Evolutionary conservation across 2,888 invertebrate genomes (phyloP), one percentile per base, ranked within the genome.

Genomic region (Athetis lepigone): DNA sequence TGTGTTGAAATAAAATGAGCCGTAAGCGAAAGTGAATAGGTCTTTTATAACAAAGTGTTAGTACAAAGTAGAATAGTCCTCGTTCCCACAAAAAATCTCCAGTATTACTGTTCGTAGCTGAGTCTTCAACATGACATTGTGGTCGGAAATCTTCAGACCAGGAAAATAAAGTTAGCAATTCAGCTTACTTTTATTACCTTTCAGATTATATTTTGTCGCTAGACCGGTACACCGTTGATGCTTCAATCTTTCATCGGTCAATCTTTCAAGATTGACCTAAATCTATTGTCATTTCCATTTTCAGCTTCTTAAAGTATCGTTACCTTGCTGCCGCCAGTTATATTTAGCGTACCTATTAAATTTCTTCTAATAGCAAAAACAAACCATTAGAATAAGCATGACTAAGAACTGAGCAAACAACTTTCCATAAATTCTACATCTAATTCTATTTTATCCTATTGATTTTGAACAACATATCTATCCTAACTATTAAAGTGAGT

Each of bases 1-100:
- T 37, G 47, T 63, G 23, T 54, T 45, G n/a, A 59, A 71, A 69
- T 64, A 78, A 73, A 60, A 69, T 42, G 51, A 58, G 37, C 54
- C 39, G 49, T 45, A 2, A 79, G 76, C 70, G 77, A 78, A 78
- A 79, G 79, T 78, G 52, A 67, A 39, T 33, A 27, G 21, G 16
- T 49, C 47, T 52, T 57, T 54, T 57, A 37, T 40, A 13, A 39
- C 52, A 55, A 60, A 45, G 25, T 64, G 25, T n/a, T 33, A 33
- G 25, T 50, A 18, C 9, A 7, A 1, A 19, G 13, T 6, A 9
- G 36, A 19, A 4, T 5, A 59, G 42, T 33, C 19, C 47, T 25
- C 29, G 23, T 29, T 18, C 13, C 46, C 39, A 47, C 33, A 46
- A 71, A 69, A 63, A 37, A 47, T 21, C 3, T 33, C 37, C 0